Conservation (phyloP, 1,140 invertebrate genomes). For the Drosophila quadrilineata region DNA sequence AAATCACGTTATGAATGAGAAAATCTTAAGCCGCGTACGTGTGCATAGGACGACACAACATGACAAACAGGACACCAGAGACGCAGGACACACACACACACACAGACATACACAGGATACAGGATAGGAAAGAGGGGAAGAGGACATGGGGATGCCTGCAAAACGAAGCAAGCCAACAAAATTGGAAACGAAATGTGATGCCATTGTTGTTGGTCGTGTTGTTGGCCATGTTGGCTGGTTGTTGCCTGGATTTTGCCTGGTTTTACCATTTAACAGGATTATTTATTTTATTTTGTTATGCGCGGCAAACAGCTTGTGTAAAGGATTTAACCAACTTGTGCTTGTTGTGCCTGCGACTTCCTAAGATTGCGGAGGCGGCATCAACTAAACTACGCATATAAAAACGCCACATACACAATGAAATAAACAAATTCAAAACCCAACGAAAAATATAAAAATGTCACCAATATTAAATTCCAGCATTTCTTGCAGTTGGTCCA, state of each 20-base stretch:
- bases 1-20: conserved; percentile 70
- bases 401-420: conserved; percentile 44
- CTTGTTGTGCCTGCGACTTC: conserved; percentile 27
- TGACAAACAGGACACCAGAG: conserved; percentile 28
- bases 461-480: conserved; percentile 61
- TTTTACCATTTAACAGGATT: conserved; percentile 72
- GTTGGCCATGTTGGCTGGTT: conserved; percentile 27
- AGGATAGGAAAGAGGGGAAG: conserved; percentile 5
- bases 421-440: conserved; percentile 68
- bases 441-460: conserved; percentile 47
- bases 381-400: conserved; percentile 15
- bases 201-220: conserved; percentile 12
- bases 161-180: conserved; percentile 44
- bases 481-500: conserved; percentile 53
- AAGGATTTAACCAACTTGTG: conserved; percentile 70
- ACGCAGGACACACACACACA: conserved; percentile 2
- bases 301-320: conserved; percentile 73
- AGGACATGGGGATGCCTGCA: not conserved
- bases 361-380: too few species aligned
- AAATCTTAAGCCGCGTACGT: conserved; percentile 72
- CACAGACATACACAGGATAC: not conserved
- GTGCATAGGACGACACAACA: conserved; percentile 45
- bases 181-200: conserved; percentile 68
- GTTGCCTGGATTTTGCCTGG: conserved; percentile 23
- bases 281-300: conserved; percentile 79